These are phyloP conservation scores for Magallana nippona DNA, from an alignment of 2,888 invertebrate genomes.

Conservation along the genomic window DNA sequence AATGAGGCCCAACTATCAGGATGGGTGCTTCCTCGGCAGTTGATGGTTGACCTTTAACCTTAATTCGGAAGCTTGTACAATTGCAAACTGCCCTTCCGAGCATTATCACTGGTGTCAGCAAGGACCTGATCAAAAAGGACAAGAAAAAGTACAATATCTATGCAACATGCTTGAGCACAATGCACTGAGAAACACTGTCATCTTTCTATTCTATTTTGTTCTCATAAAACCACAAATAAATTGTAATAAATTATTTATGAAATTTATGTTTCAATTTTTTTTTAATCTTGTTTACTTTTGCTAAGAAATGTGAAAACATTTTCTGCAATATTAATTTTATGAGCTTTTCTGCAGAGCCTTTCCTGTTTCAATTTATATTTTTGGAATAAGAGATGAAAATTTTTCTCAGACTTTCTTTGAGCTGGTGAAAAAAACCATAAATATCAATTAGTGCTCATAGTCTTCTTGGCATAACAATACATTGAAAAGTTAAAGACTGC, in stretches of 20 bases:
- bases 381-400: not conserved
- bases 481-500: conserved; percentile 35
- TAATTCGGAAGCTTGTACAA: conserved; percentile 69
- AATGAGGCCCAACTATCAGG: conserved; percentile 93
- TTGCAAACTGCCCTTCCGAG: conserved; percentile 64
- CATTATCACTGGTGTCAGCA: conserved; percentile 55
- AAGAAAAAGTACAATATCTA: conserved; percentile 33
- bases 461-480: conserved; percentile 27
- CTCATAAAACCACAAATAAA: no score
- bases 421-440: not conserved
- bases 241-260: no score
- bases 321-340: no score
- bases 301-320: no score
- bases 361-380: no score
- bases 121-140: conserved; percentile 53
- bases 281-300: no score
- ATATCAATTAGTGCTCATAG: not conserved
- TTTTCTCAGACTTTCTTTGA: not conserved
- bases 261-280: no score
- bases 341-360: no score
- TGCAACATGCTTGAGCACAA: not conserved
- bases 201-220: not conserved
- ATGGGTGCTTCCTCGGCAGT: conserved; percentile 80
- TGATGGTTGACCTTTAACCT: conserved; percentile 61
- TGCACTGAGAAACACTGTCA: not conserved